Base-by-base conservation (phyloP, 2,797 vertebrate species). In the Hippocampus kuda region DNA sequence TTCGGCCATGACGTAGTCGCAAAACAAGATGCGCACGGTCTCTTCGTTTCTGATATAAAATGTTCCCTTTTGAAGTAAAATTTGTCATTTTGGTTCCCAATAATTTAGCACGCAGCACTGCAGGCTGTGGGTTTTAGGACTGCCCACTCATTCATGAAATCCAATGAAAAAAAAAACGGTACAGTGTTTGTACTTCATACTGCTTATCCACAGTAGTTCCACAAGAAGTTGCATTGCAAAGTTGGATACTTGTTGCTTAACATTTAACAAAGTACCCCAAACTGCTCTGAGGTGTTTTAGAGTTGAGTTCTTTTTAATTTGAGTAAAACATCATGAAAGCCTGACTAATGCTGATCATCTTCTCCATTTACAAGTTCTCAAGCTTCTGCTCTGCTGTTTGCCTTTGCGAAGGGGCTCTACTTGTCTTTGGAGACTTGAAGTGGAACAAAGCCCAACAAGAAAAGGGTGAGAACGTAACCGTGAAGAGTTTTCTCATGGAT, bases 401-500 rank as follows among this genome's bases (percentile, higher is more conserved):
- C 61, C 57, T 68, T 78, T 68, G 70, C 78, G 70, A 75, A 73
- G 81, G 72, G 76, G 80, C 76, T 51, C 63, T 80, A 68, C 79
- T 80, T 75, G 70, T 81, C 75, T 84, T 75, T 77, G 11, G 42
- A 82, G 82, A 85, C 79, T 87, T 64, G 79, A 85, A 81, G 85
- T 76, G 75, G 80, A 88, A 89, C 86, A 87, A 86, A 90, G 86
- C 81, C 78, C 10, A 64, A 72, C 79, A 78, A 80, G 83, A 76
- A 79, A 84, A 66, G 84, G 85, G 86, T 86, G 84, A 90, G 86
- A 87, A 85, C 83, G 76, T 78, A 86, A 78, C 80, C 74, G 81
- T 86, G 85, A 85, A 87, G 86, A 80, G 83, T 87, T 88, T 84
- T 65, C 79, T 81, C 75, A 67, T 74, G 71, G 73, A 78, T 72